These are phyloP conservation scores for Mobula birostris DNA, from an alignment of 2,113 vertebrate genomes.

Conservation along the genomic window DNA sequence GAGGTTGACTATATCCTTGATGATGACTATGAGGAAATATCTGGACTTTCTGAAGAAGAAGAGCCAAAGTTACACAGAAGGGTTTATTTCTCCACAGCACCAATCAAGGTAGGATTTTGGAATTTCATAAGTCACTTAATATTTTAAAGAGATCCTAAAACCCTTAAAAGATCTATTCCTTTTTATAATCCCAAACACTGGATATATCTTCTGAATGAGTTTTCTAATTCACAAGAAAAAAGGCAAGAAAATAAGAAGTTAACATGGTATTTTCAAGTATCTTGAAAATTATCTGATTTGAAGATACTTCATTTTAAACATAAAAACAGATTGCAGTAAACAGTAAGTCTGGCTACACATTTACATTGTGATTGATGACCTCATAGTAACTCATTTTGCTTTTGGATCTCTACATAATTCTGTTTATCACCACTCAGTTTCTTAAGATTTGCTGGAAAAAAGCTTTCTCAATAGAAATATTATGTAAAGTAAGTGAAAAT, in stretches of 20 bases:
- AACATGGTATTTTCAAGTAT: background rate
- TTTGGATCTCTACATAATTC: no score
- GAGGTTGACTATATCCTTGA: conserved; percentile 57
- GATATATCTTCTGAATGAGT: background rate
- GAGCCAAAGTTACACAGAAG: conserved; percentile 60
- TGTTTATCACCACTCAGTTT: background rate
- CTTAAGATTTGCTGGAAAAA: background rate
- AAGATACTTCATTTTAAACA: background rate
- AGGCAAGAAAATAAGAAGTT: background rate
- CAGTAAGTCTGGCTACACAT: no score
- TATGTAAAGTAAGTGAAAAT: background rate
- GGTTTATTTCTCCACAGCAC: conserved; percentile 77
- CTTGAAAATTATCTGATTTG: background rate
- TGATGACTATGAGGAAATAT: conserved; percentile 67
- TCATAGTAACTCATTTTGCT: no score
- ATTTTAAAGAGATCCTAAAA: background rate
- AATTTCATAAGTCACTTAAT: background rate
- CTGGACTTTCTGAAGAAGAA: conserved; percentile 80
- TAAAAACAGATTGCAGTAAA: no score
- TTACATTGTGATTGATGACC: no score
- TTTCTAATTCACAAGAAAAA: background rate
- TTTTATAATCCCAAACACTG: background rate
- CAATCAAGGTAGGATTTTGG: conserved; percentile 64
- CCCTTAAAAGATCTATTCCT: no score
- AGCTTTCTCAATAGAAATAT: background rate